Base-by-base conservation (phyloP, 2,888 invertebrate species). In the Ametastegia equiseti region DNA sequence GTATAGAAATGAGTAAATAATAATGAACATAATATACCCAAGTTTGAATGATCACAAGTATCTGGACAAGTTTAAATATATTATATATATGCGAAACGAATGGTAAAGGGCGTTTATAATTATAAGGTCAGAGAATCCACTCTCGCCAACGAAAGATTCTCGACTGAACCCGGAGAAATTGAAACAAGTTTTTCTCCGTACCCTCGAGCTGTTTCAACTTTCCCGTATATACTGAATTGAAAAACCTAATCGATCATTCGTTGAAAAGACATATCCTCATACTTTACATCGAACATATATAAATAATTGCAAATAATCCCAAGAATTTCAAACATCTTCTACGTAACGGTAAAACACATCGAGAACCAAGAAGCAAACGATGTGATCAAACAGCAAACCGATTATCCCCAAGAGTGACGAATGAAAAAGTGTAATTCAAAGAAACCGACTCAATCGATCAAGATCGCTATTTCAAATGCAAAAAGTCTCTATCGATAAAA, bases 121-220 rank as follows among this genome's bases (percentile, higher is more conserved):
- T 75, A 54, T 75, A 75, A 75, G 75, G 75, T 54, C 33, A 54
- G 33, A 54, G 54, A 75, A 75, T 75, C 33, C 54, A 19, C 75
- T 75, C 75, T 75, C 54, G n/a, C 50, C 11, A 54, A 9, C 45
- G 30, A 9, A 36, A n/a, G n/a, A n/a, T 45, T 57, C 27, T 47
- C 47, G 33, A 33, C 11, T 19, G 33, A 13, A 45, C 6, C 3
- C 7, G 42, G 75, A 75, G 75, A 75, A 75, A 75, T 54, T 75
- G 30, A 19, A 75, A 75, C 75, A 7, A 19, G 47, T 71, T 45
- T 47, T 23, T 45, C 45, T 13, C 50, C 0, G 36, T 36, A 36
- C 69, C 75, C 65, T 13, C 23, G 63, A 63, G 63, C 63, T 33
- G 33, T 63, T 13, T 33, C 63, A 27, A 30, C 33, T 33, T 33